A percentile compares a stretch with the other conserved stretches of the same genome.
Conservation (phyloP, 2,113 vertebrate genomes). For the Aptenodytes forsteri region DNA sequence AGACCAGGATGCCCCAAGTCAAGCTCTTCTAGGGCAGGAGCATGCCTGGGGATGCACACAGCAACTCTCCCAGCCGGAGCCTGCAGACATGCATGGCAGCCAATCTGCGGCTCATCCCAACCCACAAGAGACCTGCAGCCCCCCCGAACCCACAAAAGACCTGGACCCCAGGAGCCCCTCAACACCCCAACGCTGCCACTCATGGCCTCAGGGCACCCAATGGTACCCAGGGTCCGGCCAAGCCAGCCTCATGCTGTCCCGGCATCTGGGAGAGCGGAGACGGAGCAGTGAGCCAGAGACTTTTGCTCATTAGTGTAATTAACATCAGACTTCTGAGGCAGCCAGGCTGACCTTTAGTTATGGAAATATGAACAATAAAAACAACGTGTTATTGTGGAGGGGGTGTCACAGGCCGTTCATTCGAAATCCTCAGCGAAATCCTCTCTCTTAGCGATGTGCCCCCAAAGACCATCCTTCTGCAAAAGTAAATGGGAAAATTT, state of each 20-base stretch:
- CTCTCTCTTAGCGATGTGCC: neutral
- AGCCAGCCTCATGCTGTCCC: fast-evolving
- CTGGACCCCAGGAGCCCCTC: neutral
- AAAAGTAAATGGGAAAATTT: neutral
- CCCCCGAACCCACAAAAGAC: neutral
- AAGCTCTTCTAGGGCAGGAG: neutral
- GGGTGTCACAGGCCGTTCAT: neutral
- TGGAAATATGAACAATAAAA: neutral
- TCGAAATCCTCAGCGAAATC: neutral
- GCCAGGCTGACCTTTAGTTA: constrained; percentile 9
- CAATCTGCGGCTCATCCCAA: neutral
- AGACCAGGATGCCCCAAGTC: neutral
- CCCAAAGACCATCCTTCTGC: neutral
- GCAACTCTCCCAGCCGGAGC: neutral
- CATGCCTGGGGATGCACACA: neutral
- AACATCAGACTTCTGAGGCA: neutral
- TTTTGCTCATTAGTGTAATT: constrained; percentile 19
- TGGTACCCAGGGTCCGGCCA: fast-evolving
- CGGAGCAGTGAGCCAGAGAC: neutral
- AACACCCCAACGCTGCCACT: neutral
- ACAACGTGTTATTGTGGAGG: neutral
- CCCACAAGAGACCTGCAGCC: neutral
- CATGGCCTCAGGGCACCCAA: neutral
- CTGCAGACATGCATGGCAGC: fast-evolving
- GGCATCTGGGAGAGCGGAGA: fast-evolving